Conservation (phyloP, 2,797 vertebrate species). For the Triplophysa bombifrons region DNA sequence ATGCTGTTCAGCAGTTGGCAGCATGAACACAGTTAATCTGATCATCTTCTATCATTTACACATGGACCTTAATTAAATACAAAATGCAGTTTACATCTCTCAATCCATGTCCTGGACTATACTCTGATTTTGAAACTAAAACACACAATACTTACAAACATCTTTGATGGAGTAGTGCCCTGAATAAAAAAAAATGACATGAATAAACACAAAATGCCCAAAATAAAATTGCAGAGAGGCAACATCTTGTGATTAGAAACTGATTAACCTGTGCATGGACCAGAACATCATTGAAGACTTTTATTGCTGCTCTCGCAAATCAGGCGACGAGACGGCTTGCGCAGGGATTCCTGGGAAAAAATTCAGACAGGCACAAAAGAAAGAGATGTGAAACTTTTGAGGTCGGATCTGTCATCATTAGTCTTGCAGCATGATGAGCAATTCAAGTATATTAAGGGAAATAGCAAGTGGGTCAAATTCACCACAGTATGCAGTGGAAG, state of each 20-base stretch:
- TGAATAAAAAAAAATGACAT: constrained; percentile 66
- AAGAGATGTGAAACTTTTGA: constrained; percentile 7
- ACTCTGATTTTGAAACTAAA: constrained; percentile 42
- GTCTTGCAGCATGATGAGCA: neutral
- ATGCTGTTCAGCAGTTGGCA: no score
- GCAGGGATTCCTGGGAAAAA: constrained; percentile 82
- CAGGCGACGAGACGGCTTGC: constrained; percentile 86
- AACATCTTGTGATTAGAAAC: neutral
- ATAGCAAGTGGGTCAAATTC: neutral
- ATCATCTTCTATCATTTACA: neutral
- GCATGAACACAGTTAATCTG: neutral
- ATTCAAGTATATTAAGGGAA: constrained; percentile 12
- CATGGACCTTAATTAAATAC: no score
- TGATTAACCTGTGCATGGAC: constrained; percentile 91
- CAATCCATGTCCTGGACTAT: constrained; percentile 28
- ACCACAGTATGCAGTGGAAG: constrained; percentile 26
- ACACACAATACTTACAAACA: constrained; percentile 74
- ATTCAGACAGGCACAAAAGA: neutral
- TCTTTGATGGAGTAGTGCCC: constrained; percentile 77
- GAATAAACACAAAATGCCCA: neutral
- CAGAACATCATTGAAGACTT: constrained; percentile 87
- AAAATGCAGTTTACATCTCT: constrained; percentile 25
- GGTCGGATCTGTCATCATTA: neutral
- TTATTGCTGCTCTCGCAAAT: constrained; percentile 95
- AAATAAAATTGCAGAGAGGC: neutral